phyloP scores from a whole-genome alignment of 2,888 invertebrate species.

The Matsumyia berberina region DNA sequence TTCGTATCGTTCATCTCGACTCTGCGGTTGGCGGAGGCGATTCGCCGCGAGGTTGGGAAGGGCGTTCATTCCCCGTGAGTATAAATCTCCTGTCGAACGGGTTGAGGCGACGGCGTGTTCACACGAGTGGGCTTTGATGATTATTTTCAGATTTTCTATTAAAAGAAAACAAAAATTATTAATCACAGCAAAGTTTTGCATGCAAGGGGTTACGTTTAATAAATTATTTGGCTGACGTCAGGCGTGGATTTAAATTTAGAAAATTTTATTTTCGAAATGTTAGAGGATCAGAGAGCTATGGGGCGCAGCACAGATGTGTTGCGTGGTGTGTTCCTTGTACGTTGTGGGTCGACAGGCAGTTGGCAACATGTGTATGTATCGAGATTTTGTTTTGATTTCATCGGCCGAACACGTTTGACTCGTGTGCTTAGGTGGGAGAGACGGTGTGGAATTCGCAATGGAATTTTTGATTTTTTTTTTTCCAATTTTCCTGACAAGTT shows the following conservation, averaged over 20 bases:
- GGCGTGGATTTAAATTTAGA: conserved; percentile 36
- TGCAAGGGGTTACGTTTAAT: conserved; percentile 51
- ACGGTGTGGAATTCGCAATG: conserved; percentile 21
- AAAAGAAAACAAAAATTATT: conserved; percentile 44
- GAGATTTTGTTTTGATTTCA: conserved; percentile 45
- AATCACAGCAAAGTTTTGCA: conserved; percentile 43
- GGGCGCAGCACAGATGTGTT: conserved; percentile 27
- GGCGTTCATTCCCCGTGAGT: conserved; percentile 13
- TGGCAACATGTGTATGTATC: conserved; percentile 29
- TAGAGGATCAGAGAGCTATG: conserved; percentile 33
- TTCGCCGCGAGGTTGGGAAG: background rate
- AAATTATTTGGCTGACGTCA: conserved; percentile 60
- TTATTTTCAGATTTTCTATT: conserved; percentile 50
- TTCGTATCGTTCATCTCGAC: too few species aligned
- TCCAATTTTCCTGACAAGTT: background rate
- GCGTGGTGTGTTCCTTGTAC: conserved; percentile 11
- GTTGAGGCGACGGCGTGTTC: conserved; percentile 17
- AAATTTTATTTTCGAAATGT: conserved; percentile 37
- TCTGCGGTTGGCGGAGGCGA: background rate
- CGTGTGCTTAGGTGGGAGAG: conserved; percentile 34
- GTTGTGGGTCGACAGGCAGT: background rate
- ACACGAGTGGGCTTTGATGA: background rate
- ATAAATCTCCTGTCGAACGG: conserved; percentile 20
- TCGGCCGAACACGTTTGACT: conserved; percentile 51
- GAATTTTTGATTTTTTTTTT: conserved; percentile 31